A percentile compares a stretch with the other conserved stretches of the same genome.
Conservation (phyloP, 2,888 invertebrate species). For the Dioctria linearis region DNA sequence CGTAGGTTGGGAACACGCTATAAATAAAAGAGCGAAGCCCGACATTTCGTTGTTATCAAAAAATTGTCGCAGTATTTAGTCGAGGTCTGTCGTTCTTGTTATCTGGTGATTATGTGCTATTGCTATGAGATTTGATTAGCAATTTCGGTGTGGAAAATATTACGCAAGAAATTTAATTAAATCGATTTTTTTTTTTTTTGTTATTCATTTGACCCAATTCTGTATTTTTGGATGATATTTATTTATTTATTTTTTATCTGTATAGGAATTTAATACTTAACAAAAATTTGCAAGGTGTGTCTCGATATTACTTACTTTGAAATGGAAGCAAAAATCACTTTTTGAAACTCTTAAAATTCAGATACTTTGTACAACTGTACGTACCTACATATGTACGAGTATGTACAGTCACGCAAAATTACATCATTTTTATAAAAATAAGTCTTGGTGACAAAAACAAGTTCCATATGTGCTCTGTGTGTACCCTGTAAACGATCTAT, state of each 20-base stretch:
- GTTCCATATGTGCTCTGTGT: too few relatives aligned
- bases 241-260: background rate
- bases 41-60: background rate
- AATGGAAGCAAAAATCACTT: too few relatives aligned
- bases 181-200: constrained; percentile 17
- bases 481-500: too few relatives aligned
- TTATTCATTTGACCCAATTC: constrained; percentile 24
- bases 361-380: too few relatives aligned
- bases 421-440: too few relatives aligned
- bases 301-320: too few relatives aligned
- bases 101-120: background rate
- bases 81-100: background rate
- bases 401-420: too few relatives aligned
- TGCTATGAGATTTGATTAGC: background rate
- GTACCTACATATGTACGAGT: too few relatives aligned
- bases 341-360: too few relatives aligned
- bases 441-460: too few relatives aligned
- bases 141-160: background rate
- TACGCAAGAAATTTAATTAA: constrained; percentile 33
- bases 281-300: too few relatives aligned
- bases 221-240: background rate
- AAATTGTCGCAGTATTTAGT: constrained; percentile 1
- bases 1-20: constrained; percentile 15
- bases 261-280: too few relatives aligned
- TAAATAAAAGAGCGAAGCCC: constrained; percentile 5